phyloP scores from a whole-genome alignment of 2,888 invertebrate genomes.

The Augochlorella aurata region DNA sequence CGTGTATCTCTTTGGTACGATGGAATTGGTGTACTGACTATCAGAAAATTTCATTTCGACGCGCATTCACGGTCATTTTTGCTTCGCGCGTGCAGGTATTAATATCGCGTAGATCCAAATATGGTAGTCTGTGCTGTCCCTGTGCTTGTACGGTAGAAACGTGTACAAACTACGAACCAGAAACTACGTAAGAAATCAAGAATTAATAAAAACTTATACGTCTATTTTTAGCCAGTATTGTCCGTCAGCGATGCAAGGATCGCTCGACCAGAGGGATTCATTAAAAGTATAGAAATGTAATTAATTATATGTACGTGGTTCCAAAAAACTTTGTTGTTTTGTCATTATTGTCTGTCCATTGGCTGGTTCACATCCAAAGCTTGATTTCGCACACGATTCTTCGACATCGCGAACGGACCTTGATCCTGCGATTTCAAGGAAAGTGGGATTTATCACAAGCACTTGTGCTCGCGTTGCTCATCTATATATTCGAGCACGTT shows the following conservation, averaged over 20 bases:
- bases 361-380: background rate
- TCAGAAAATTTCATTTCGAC: constrained; percentile 11
- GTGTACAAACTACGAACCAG: constrained; percentile 27
- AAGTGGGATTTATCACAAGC: constrained; percentile 24
- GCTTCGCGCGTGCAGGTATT: background rate
- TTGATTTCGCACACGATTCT: background rate
- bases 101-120: background rate
- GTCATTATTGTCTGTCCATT: background rate
- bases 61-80: background rate
- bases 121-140: background rate
- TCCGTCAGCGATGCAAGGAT: constrained; percentile 8
- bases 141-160: background rate
- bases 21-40: constrained; percentile 11
- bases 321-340: background rate
- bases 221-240: constrained; percentile 18
- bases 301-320: constrained; percentile 11
- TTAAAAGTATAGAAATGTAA: constrained; percentile 3
- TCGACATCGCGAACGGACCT: background rate
- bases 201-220: background rate
- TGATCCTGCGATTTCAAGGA: constrained; percentile 3
- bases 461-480: background rate
- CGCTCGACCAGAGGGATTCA: constrained; percentile 10
- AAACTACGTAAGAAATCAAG: constrained; percentile 1
- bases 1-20: background rate
- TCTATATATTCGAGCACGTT: background rate